Base-by-base conservation (phyloP, 2,888 invertebrate species). In the Rhagophthalmus giganteus region DNA sequence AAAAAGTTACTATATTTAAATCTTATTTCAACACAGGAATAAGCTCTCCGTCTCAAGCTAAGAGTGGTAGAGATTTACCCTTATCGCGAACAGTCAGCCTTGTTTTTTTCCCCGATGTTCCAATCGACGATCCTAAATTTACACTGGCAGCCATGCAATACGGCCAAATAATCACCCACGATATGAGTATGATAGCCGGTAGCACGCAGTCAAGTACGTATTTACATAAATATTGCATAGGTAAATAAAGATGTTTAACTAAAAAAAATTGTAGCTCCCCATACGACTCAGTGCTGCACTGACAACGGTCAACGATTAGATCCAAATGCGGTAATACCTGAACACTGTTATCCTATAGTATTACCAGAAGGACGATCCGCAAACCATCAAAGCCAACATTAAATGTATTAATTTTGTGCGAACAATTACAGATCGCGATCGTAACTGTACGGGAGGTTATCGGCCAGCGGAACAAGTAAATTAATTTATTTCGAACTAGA, bases 121-220 rank as follows among this genome's bases (percentile, higher is more conserved):
- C 84, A 55, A 71, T 86, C 2, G 78, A 85, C 2, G 90, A 91
- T 73, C 86, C 83, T 0, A 74, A 83, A 52, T 90, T 82, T 78
- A 90, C 86, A 10, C 75, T 92, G 9, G 83, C 83, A 35, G 83
- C 90, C 32, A 88, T 88, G 81, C 88, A 88, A 62, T 89, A 85
- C 79, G 89, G 89, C 0, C 89, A 90, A 74, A 84, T 89, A 57
- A 78, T 89, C 24, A 86, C 88, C 4, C 89, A 90, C 70, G 90
- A 90, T 64, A 87, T 89, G 85, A 86, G 86, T 11, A 77, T 88
- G 66, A 83, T 86, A 16, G 83, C 83, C 39, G 86, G 86, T 38
- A 80, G 82, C 37, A 83, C 87, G 2, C 89, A 89, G 74, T 82
- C 86, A 13, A 87, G 90, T 90, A 77, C 81, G 87, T 81, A 57